phyloP scores from a whole-genome alignment of 2,113 vertebrate species.

The Lampris incognitus region DNA sequence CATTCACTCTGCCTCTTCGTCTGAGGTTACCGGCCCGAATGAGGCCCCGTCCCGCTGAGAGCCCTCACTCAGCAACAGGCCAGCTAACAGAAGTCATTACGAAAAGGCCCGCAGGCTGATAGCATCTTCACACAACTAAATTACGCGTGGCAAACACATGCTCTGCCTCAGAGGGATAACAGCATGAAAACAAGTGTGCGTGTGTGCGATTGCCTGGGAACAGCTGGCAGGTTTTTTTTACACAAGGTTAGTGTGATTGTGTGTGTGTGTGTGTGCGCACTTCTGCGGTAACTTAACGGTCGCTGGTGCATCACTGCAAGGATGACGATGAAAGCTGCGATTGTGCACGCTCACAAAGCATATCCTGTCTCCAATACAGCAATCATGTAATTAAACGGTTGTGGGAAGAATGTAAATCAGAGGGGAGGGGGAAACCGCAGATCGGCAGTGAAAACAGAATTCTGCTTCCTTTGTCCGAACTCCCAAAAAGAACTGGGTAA shows the following conservation, averaged over 20 bases:
- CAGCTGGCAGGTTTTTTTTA: too few relatives aligned
- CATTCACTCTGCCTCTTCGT: constrained; percentile 55
- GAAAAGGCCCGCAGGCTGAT: constrained; percentile 40
- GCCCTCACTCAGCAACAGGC: constrained; percentile 70
- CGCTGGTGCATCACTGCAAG: neutral
- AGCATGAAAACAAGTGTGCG: constrained; percentile 26
- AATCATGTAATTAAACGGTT: constrained; percentile 1
- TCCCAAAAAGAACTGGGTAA: too few relatives aligned
- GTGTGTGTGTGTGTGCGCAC: neutral
- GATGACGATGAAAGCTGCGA: neutral
- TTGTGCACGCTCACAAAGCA: neutral
- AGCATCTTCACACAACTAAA: constrained; percentile 51
- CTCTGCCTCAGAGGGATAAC: neutral
- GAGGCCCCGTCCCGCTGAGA: constrained; percentile 49
- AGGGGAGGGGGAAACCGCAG: neutral
- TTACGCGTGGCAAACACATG: constrained; percentile 49
- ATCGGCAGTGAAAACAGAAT: neutral
- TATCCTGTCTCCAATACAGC: neutral
- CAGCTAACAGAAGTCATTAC: constrained; percentile 64
- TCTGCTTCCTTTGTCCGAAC: too few relatives aligned
- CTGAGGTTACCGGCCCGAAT: constrained; percentile 70
- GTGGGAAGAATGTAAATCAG: neutral
- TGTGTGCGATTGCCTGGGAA: neutral
- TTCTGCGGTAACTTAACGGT: constrained; percentile 14
- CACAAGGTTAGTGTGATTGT: neutral